A percentile compares a stretch with the other conserved stretches of the same genome.
Evolutionary conservation across 2,113 vertebrate genomes (phyloP).

Genomic region (Gymnarchus niloticus): DNA sequence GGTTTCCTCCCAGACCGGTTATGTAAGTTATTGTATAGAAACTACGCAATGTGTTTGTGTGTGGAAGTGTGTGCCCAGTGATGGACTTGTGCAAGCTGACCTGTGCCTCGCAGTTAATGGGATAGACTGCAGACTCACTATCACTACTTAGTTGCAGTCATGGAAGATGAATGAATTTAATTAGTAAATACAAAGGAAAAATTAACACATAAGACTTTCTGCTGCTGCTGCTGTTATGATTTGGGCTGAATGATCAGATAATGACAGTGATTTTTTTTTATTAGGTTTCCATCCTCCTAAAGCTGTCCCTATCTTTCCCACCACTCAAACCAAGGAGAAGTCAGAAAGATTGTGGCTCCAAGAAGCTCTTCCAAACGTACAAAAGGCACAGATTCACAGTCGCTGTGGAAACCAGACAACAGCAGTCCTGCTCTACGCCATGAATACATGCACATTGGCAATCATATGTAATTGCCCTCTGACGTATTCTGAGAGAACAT

Average conservation of each 20-base stretch:
- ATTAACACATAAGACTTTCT: neutral
- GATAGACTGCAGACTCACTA: neutral
- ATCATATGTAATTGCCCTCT: neutral
- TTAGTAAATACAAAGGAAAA: too few species aligned
- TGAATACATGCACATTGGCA: neutral
- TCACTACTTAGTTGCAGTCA: neutral
- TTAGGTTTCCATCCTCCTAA: neutral
- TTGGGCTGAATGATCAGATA: neutral
- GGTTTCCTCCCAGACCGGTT: too few species aligned
- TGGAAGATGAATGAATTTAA: neutral
- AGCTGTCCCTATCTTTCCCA: neutral
- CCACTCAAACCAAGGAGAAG: neutral
- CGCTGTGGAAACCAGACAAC: neutral
- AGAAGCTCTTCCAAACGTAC: neutral
- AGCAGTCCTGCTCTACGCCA: neutral
- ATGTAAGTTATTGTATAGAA: neutral
- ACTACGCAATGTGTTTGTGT: neutral
- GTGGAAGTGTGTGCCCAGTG: neutral
- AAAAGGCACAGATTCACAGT: neutral
- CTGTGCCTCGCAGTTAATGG: too few species aligned
- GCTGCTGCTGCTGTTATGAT: neutral
- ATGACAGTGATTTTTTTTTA: neutral
- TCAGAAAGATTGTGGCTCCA: neutral
- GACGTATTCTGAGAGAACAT: neutral
- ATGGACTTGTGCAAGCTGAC: neutral